Evolutionary conservation across 2,888 invertebrate species (phyloP), one percentile per base, ranked within the genome.

Genomic region (Sminthurinus aureus): DNA sequence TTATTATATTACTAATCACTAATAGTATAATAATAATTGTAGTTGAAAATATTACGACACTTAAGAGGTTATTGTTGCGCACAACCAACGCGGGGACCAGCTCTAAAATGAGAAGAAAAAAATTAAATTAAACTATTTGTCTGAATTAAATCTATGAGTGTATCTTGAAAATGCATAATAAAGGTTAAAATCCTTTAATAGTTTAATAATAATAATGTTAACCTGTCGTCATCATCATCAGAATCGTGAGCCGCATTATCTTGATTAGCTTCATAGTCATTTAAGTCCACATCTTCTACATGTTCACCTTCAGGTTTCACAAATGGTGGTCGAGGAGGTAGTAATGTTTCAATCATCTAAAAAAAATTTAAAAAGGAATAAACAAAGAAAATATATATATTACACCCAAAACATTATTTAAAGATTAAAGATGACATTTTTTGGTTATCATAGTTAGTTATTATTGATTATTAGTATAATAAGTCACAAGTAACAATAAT

Each of bases 241-340:
- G n/a, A n/a, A n/a, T 6, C 38, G 1, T 90, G 90, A 22, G 89
- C 89, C 24, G 89, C 89, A 64, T 87, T 88, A 82, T 87, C 87
- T 76, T 91, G 91, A 84, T 92, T 91, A 79, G 93, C 93, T 87
- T 94, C 94, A 88, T 93, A 94, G 85, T 96, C 96, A 88, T 93
- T 92, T 90, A 98, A 91, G 89, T 94, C 94, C 0, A 96, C 97
- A 90, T 97, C 96, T 90, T 97, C 96, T 0, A 96, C 96, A 89
- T 95, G 93, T 79, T 96, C 96, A 8, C 94, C 95, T 82, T 92
- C 92, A 0, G 96, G 96, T 92, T 94, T 93, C 24, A 91, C 92
- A 90, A 95, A 93, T 4, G 91, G 91, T 77, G 95, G 93, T 86
- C 95, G 92, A 0, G 94, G 92, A 0, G 97, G 96, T 89, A 98